Base-by-base conservation (phyloP, 1,140 invertebrate species). In the Leptopilina boulardi region DNA sequence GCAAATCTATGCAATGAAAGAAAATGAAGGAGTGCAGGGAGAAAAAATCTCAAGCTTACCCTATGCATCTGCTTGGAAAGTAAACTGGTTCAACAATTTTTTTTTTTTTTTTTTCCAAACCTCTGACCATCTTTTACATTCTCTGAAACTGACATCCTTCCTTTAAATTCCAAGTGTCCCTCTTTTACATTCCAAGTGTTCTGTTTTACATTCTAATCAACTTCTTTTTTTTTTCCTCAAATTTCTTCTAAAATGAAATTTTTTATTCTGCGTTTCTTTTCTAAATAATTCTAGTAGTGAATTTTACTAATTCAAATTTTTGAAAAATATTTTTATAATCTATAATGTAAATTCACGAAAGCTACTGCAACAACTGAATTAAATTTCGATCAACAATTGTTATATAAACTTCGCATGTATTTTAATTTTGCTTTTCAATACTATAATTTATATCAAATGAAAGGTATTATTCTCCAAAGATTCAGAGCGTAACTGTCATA, bases 361-460 rank as follows among this genome's bases (percentile, higher is more conserved):
- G 26, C 73, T 77, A 88, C 84, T 86, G 84, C 80, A 79, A 72
- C 47, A 76, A 23, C 81, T 80, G 76, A 81, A 77, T 71, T n/a
- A n/a, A n/a, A n/a, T n/a, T n/a, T n/a, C n/a, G n/a, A n/a, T n/a
- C 72, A 47, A 77, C 80, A 82, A 77, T 84, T 87, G 84, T 87
- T 88, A 86, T 88, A 87, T 18, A n/a, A 18, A 71, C 79, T 70
- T 34, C 73, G 70, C 71, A 70, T 79, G 81, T 76, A 77, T 59
- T 74, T 72, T 80, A 82, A 84, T 87, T 86, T 77, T 75, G 41
- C n/a, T n/a, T n/a, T n/a, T n/a, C n/a, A n/a, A n/a, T n/a, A n/a
- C 84, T 87, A 85, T 83, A 70, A 73, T 77, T 73, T 84, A 89
- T 89, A 90, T 90, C 87, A 82, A 59, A 73, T 73, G 70, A 75